Percentiles rank a stretch among this genome's conserved stretches.
Evolutionary conservation across 2,113 vertebrate species (phyloP).

Genomic region (Crotalus viridis): DNA sequence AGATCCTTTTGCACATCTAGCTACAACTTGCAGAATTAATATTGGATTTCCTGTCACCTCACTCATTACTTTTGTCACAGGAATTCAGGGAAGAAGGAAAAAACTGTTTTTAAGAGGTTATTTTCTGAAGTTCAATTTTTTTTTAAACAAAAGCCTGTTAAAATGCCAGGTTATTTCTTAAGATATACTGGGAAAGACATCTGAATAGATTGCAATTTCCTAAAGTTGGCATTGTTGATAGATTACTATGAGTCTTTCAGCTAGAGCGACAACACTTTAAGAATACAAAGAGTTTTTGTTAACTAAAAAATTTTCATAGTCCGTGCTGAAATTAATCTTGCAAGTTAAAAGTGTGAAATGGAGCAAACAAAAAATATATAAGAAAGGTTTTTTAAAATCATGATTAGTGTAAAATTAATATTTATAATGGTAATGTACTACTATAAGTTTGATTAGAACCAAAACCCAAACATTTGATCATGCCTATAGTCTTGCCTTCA

Average conservation of each 20-base stretch:
- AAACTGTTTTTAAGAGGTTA: constrained; percentile 46
- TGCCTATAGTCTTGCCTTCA: background rate
- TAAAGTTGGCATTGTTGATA: constrained; percentile 49
- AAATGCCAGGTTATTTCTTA: constrained; percentile 53
- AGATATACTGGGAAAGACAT: constrained; percentile 43
- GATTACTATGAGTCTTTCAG: constrained; percentile 38
- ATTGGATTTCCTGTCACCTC: constrained; percentile 54
- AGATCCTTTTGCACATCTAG: constrained; percentile 45
- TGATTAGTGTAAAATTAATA: constrained; percentile 29
- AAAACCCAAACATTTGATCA: background rate
- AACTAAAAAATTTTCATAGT: constrained; percentile 30
- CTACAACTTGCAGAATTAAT: constrained; percentile 62
- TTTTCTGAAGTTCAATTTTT: constrained; percentile 53
- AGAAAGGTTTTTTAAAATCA: constrained; percentile 33
- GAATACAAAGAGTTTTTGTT: constrained; percentile 24
- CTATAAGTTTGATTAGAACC: background rate
- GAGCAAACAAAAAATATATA: background rate
- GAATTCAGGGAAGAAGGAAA: constrained; percentile 54
- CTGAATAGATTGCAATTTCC: constrained; percentile 58
- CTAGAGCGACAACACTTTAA: constrained; percentile 19
- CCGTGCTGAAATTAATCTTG: constrained; percentile 3
- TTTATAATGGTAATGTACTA: too few species aligned
- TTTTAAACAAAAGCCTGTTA: constrained; percentile 52
- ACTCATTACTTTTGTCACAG: constrained; percentile 57
- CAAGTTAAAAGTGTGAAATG: constrained; percentile 1